Percentiles rank a stretch among this genome's conserved stretches.
Conservation (phyloP, 2,797 vertebrate genomes). For the Molossus molossus region DNA sequence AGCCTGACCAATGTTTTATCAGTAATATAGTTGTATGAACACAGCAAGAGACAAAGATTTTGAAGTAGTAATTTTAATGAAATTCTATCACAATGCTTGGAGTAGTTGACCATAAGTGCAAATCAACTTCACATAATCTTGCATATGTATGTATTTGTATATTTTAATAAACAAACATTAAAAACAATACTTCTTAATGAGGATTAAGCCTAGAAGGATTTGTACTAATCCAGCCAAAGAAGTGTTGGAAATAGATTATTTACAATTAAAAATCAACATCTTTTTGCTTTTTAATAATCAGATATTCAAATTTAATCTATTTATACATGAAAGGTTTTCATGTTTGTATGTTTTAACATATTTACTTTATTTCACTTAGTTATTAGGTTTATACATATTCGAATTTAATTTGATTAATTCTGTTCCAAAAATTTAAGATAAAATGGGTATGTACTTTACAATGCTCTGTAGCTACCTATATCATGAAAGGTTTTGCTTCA, state of each 20-base stretch:
- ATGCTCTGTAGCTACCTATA: not conserved
- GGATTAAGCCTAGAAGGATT: not conserved
- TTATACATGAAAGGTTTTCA: not conserved
- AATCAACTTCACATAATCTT: not conserved
- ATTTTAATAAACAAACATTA: not conserved
- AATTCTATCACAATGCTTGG: not conserved
- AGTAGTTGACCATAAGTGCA: not conserved
- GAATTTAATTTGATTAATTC: constrained; percentile 1
- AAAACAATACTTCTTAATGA: not conserved
- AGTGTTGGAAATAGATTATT: not conserved
- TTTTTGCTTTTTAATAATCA: not conserved
- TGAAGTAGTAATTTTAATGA: not conserved
- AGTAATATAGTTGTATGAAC: not conserved
- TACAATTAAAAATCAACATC: not conserved
- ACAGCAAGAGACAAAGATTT: not conserved
- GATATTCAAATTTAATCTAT: not conserved
- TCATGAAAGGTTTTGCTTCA: not conserved
- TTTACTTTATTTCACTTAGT: not conserved
- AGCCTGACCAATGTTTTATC: not conserved
- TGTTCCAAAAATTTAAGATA: not conserved
- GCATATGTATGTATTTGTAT: not conserved
- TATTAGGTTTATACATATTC: not conserved
- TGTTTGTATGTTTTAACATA: not conserved
- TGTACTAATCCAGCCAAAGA: not conserved
- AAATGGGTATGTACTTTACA: not conserved